phyloP scores from a whole-genome alignment of 2,888 invertebrate species.

The Melinaea menophilus region DNA sequence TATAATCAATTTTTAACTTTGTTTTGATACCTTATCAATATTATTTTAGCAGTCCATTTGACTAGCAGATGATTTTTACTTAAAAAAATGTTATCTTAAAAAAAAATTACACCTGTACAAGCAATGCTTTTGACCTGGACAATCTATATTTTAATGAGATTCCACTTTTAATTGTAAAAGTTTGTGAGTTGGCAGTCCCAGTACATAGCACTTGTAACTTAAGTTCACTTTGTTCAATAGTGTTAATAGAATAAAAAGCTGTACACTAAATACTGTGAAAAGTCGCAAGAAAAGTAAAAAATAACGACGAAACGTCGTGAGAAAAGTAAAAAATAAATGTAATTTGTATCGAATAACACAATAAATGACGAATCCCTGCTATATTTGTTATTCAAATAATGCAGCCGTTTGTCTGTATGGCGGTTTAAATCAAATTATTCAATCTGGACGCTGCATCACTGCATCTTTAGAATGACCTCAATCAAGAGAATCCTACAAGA shows the following conservation, averaged over 20 bases:
- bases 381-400: constrained; percentile 19
- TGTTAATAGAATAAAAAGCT: not conserved
- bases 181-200: constrained; percentile 29
- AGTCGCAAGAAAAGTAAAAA: not conserved
- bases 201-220: constrained; percentile 1
- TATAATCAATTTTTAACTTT: not conserved
- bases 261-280: not conserved
- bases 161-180: constrained; percentile 26
- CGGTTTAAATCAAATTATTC: constrained; percentile 28
- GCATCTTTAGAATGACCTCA: constrained; percentile 26
- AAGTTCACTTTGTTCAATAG: constrained; percentile 3
- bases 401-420: constrained; percentile 20
- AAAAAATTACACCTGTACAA: too few species aligned
- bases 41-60: too few species aligned
- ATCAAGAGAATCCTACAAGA: not conserved
- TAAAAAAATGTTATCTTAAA: too few species aligned
- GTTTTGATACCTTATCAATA: not conserved
- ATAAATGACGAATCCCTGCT: constrained; percentile 3
- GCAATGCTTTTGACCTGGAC: constrained; percentile 4
- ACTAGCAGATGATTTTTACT: not conserved
- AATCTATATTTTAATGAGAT: constrained; percentile 25
- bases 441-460: constrained; percentile 23
- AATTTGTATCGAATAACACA: not conserved
- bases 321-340: constrained; percentile 8
- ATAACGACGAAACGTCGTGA: constrained; percentile 6